Evolutionary conservation across 2,797 vertebrate genomes (phyloP).

Genomic region (Tinamus major): DNA sequence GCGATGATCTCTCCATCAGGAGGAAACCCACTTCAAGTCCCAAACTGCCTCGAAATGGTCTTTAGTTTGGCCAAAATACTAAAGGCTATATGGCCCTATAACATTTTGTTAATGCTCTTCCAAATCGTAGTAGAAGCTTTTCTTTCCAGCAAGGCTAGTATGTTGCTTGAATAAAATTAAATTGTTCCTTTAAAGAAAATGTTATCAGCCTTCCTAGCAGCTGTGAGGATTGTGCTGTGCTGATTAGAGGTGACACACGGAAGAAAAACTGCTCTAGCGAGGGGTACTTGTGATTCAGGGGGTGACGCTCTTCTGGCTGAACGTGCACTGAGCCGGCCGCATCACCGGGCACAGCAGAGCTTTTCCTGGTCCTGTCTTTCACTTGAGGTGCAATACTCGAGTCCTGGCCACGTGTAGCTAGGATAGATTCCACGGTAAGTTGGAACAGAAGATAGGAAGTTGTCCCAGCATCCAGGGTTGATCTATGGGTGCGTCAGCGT

Average conservation of each 20-base stretch:
- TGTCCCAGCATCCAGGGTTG: background rate
- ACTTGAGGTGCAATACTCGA: background rate
- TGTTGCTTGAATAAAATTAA: constrained; percentile 65
- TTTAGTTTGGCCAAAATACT: constrained; percentile 41
- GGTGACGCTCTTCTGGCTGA: constrained; percentile 39
- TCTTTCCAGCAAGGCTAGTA: constrained; percentile 52
- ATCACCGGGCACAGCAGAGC: background rate
- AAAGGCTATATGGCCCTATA: constrained; percentile 44
- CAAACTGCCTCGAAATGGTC: constrained; percentile 8
- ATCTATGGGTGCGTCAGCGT: background rate
- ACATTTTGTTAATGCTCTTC: constrained; percentile 54
- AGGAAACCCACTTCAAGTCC: constrained; percentile 10
- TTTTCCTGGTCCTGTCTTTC: background rate
- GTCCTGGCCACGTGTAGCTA: background rate
- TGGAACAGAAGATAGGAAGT: background rate
- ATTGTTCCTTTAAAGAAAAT: constrained; percentile 72
- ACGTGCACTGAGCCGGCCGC: background rate
- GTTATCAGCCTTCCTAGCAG: constrained; percentile 61
- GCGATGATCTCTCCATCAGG: background rate
- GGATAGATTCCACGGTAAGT: background rate
- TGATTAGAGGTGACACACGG: constrained; percentile 61
- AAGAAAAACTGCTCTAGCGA: constrained; percentile 54
- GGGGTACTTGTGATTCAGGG: constrained; percentile 54
- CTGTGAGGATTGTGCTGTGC: constrained; percentile 58
- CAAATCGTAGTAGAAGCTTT: constrained; percentile 41